These are phyloP conservation scores for Brachirus orientalis DNA, from an alignment of 2,113 vertebrate species.

Conservation along the genomic window DNA sequence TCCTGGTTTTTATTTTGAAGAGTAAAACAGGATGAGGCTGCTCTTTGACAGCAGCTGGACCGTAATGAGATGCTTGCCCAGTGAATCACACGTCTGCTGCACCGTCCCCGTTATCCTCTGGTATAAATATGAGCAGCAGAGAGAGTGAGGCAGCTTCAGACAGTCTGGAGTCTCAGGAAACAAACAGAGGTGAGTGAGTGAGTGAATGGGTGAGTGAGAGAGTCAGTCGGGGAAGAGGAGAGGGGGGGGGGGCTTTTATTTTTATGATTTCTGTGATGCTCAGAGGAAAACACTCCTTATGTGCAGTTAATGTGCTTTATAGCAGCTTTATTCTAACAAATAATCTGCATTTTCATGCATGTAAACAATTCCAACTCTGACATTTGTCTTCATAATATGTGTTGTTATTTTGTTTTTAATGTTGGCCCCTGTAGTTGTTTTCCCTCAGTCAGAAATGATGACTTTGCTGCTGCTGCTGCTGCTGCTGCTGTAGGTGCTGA, in stretches of 20 bases:
- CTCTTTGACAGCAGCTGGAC: background rate
- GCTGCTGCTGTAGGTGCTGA: constrained; percentile 2
- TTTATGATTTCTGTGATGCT: constrained; percentile 2
- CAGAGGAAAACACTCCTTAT: background rate
- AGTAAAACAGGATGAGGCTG: background rate
- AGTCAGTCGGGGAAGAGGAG: background rate
- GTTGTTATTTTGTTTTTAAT: background rate
- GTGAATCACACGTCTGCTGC: constrained; percentile 56
- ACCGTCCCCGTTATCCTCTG: constrained; percentile 33
- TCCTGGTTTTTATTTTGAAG: constrained; percentile 67
- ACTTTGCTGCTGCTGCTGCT: constrained; percentile 1
- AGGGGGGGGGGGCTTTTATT: no score
- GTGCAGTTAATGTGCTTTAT: background rate
- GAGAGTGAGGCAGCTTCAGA: constrained; percentile 38
- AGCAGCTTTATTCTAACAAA: background rate
- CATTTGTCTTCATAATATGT: background rate
- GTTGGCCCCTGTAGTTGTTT: constrained; percentile 1
- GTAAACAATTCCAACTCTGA: background rate
- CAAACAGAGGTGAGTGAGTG: constrained; percentile 51
- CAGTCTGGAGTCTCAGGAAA: constrained; percentile 43
- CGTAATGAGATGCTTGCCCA: background rate
- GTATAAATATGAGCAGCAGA: constrained; percentile 59
- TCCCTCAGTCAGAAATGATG: constrained; percentile 8
- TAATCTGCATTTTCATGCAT: background rate
- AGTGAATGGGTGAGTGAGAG: no score